Evolutionary conservation across 2,113 vertebrate species (phyloP), one percentile per base, ranked within the genome.

Genomic region (Forbesichthys papilliferus): DNA sequence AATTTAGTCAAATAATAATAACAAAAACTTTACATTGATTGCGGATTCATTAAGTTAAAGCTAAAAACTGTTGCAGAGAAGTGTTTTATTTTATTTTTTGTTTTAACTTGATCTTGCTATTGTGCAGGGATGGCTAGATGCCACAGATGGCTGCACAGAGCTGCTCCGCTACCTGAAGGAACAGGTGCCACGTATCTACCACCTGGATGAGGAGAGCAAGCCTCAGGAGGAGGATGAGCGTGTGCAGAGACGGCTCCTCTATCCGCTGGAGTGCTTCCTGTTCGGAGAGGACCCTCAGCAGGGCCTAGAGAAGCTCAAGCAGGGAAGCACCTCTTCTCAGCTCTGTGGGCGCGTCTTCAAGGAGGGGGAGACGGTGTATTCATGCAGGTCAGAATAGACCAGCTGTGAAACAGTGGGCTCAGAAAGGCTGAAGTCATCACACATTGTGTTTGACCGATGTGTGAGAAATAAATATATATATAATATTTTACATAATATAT

Each of bases 271-370:
- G 87, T 95, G 93, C 84, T 96, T 94, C 51, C 91, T 99, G 75
- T 99, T 98, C 81, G 94, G 95, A 71, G 95, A 97, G 85, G 93
- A 97, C 83, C 96, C 97, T 34, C 82, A 91, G 76, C 49, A 77
- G 49, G 98, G 94, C 67, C 88, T 97, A 81, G 94, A 96, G 81
- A 98, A 97, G 81, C 88, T 99, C 54, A 91, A 95, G 36, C 94
- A 98, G 66, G 85, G 75, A 70, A 93, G 91, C 75, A 87, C 90
- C 78, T 92, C 92, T 6, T 95, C 96, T 66, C 95, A 98, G 66
- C 93, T 96, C 18, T 99, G 98, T 90, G 98, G 97, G 3, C 96
- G 94, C 61, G 97, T 99, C 62, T 99, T 99, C 86, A 98, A 97
- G 92, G 94, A 95, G 77, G 96, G 97, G 56, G 97, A 99, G 88